A percentile compares a stretch with the other conserved stretches of the same genome.
These are phyloP conservation scores for Danio choprae DNA, from an alignment of 2,797 vertebrate genomes.

Conservation along the genomic window DNA sequence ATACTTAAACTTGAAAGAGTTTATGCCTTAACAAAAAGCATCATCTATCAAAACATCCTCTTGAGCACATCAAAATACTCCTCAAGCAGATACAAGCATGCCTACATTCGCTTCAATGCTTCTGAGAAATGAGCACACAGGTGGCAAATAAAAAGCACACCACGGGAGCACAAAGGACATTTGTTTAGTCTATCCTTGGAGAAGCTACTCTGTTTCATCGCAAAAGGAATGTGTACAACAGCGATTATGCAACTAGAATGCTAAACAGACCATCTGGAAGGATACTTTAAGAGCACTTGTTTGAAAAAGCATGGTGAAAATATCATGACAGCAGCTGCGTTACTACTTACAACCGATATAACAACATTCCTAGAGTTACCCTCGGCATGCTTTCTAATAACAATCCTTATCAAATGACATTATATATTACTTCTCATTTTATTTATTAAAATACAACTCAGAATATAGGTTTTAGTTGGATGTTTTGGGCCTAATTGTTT, in stretches of 20 bases:
- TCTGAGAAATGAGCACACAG: not conserved
- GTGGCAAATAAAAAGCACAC: slow-evolving; percentile 21
- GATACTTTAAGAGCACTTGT: slow-evolving; percentile 18
- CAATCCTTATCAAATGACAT: too few relatives aligned
- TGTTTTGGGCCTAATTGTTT: too few relatives aligned
- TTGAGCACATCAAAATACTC: slow-evolving; percentile 1
- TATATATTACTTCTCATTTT: too few relatives aligned
- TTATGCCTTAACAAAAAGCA: not conserved
- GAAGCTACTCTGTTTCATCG: slow-evolving; percentile 29
- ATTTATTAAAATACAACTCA: too few relatives aligned
- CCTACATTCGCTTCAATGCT: slow-evolving; percentile 21
- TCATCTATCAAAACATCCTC: not conserved
- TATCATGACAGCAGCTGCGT: too few relatives aligned
- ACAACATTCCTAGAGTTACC: too few relatives aligned
- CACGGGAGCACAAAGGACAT: slow-evolving; percentile 31
- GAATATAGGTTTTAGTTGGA: too few relatives aligned
- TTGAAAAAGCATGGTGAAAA: not conserved
- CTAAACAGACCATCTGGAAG: slow-evolving; percentile 56
- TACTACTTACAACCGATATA: too few relatives aligned
- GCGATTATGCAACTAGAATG: slow-evolving; percentile 51
- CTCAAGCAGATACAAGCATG: slow-evolving; percentile 20
- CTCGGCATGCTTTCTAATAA: too few relatives aligned
- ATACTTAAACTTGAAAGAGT: not conserved
- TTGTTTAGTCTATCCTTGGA: slow-evolving; percentile 36
- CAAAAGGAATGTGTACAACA: slow-evolving; percentile 53